These are phyloP conservation scores for Siderastrea radians DNA, from an alignment of 92 coral and sea anemone species.

Conservation along the genomic window DNA sequence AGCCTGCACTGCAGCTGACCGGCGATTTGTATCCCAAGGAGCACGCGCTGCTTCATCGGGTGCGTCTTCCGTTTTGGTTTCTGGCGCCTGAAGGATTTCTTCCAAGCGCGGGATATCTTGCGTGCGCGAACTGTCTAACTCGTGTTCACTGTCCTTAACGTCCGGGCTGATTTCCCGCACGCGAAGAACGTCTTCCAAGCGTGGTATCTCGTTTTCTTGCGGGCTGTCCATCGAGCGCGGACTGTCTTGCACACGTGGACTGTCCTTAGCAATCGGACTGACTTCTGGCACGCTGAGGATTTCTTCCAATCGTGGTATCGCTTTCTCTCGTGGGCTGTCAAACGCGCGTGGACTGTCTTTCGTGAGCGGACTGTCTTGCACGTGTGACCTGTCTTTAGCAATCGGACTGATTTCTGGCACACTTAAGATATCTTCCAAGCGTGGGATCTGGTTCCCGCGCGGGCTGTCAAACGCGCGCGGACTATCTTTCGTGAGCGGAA, in stretches of 20 bases:
- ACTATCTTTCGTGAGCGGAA: not conserved
- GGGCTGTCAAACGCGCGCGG: not conserved
- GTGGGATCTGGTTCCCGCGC: not conserved
- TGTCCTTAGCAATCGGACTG: not conserved
- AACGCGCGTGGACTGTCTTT: not conserved
- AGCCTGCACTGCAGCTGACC: slow-evolving; percentile 10
- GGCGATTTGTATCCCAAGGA: not conserved
- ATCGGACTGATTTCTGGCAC: not conserved
- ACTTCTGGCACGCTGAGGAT: slow-evolving; percentile 3
- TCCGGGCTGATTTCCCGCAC: not conserved
- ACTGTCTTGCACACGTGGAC: not conserved
- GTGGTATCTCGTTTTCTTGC: not conserved
- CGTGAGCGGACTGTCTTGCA: not conserved
- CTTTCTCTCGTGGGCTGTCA: not conserved
- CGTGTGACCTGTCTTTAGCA: not conserved
- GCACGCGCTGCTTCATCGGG: not conserved
- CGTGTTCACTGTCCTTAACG: not conserved
- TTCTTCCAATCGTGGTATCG: slow-evolving; percentile 1
- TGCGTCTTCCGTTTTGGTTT: not conserved
- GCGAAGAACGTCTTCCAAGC: slow-evolving; percentile 2
- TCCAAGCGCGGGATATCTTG: slow-evolving; percentile 12
- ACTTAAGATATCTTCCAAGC: too few species aligned
- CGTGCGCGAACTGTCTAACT: slow-evolving; percentile 5
- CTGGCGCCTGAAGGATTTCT: not conserved
- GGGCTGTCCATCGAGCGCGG: not conserved